Conservation (phyloP, 2,888 invertebrate genomes). For the Hyppa rectilinea region DNA sequence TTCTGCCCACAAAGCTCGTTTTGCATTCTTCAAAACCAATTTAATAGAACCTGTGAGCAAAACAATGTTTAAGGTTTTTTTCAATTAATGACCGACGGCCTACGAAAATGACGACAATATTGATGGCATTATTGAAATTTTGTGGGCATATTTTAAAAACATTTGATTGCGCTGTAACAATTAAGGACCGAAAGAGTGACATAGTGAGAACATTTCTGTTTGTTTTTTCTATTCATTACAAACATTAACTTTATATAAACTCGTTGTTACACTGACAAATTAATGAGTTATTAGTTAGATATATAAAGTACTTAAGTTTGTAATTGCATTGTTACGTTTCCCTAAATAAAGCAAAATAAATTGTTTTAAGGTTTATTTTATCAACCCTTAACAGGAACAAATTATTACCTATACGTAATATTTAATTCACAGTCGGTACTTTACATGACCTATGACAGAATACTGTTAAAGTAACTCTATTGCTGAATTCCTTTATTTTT, state of each 20-base stretch:
- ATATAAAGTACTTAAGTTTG: too few relatives aligned
- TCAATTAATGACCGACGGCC: not conserved
- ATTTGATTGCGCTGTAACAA: not conserved
- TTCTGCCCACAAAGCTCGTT: conserved; percentile 9
- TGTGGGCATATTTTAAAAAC: not conserved
- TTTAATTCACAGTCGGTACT: too few relatives aligned
- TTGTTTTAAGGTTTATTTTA: not conserved
- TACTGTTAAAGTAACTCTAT: too few relatives aligned
- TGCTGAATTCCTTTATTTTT: too few relatives aligned
- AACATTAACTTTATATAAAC: not conserved
- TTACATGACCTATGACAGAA: too few relatives aligned
- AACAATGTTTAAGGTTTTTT: not conserved
- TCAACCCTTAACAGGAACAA: too few relatives aligned
- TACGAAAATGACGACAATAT: not conserved
- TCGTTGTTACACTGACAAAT: not conserved
- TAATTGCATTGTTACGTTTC: too few relatives aligned
- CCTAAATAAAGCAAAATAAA: not conserved
- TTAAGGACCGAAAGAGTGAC: not conserved
- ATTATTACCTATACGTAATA: too few relatives aligned
- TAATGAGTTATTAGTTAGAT: not conserved
- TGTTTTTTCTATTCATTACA: not conserved
- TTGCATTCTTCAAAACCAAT: not conserved
- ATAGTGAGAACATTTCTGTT: not conserved
- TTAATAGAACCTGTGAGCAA: not conserved
- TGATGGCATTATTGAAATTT: not conserved